A percentile compares a stretch with the other conserved stretches of the same genome.
Evolutionary conservation across 2,888 invertebrate genomes (phyloP).

Genomic region (Euzophera pinguis): DNA sequence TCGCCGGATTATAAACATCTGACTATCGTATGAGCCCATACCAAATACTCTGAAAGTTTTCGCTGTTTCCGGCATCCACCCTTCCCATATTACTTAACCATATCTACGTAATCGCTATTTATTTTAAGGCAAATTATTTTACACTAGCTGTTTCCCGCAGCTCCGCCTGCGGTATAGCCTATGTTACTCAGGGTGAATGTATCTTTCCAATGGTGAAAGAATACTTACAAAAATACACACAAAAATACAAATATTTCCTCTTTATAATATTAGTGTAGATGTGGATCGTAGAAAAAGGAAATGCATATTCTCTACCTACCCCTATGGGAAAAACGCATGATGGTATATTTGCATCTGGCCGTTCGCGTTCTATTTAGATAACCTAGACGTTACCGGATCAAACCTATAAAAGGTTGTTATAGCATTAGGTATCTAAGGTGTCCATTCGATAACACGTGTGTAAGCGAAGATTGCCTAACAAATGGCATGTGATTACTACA

Average conservation of each 20-base stretch:
- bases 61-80: neutral
- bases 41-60: slow-evolving; percentile 2
- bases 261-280: too few species aligned
- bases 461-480: slow-evolving; percentile 20
- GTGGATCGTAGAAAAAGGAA: too few species aligned
- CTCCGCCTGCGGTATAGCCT: too few species aligned
- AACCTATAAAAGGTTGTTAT: slow-evolving; percentile 20
- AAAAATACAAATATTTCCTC: too few species aligned
- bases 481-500: slow-evolving; percentile 42
- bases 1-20: slow-evolving; percentile 73
- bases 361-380: too few species aligned
- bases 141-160: too few species aligned
- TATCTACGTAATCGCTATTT: neutral
- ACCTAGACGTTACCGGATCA: slow-evolving; percentile 8
- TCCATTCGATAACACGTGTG: neutral
- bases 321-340: too few species aligned
- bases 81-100: neutral
- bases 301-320: too few species aligned
- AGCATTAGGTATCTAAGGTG: neutral
- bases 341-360: too few species aligned
- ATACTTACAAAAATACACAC: too few species aligned
- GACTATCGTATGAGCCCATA: slow-evolving; percentile 55
- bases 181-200: too few species aligned
- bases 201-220: too few species aligned
- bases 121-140: neutral